phyloP scores from a whole-genome alignment of 2,888 invertebrate species.

The Amphiduros pacificus region DNA sequence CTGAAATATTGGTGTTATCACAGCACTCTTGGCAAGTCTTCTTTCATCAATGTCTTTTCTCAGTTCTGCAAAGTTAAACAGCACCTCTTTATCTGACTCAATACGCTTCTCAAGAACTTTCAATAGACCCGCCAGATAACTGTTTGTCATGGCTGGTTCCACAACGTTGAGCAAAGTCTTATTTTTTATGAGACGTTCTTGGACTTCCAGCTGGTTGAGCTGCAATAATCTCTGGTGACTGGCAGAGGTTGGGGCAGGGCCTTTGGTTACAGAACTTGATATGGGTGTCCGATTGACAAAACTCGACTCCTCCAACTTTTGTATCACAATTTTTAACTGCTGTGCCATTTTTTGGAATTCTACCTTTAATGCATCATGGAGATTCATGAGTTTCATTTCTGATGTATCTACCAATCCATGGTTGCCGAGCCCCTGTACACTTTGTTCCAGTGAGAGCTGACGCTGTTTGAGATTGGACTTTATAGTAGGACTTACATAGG shows the following conservation, averaged over 20 bases:
- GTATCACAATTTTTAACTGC: conserved; percentile 83
- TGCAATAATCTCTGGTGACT: conserved; percentile 88
- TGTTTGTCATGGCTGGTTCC: conserved; percentile 77
- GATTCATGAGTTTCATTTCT: conserved; percentile 67
- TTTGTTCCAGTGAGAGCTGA: conserved; percentile 77
- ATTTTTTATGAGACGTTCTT: conserved; percentile 87
- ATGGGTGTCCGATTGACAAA: conserved; percentile 49
- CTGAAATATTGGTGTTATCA: conserved; percentile 3
- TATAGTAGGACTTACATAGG: conserved; percentile 63
- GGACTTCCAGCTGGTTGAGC: conserved; percentile 81
- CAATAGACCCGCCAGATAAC: conserved; percentile 77
- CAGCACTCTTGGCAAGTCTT: conserved; percentile 11
- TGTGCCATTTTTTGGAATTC: conserved; percentile 83
- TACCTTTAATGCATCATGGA: conserved; percentile 78
- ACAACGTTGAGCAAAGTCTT: conserved; percentile 76
- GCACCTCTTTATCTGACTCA: conserved; percentile 86
- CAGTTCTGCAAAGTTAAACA: conserved; percentile 69
- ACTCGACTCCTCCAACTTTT: conserved; percentile 72
- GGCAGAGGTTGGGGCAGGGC: conserved; percentile 75
- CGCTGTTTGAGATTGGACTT: conserved; percentile 71
- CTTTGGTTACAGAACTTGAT: conserved; percentile 61
- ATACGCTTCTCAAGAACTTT: conserved; percentile 74
- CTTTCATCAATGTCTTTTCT: conserved; percentile 63
- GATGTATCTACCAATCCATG: conserved; percentile 75
- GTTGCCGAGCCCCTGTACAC: conserved; percentile 82